These are phyloP conservation scores for Thaumatotibia leucotreta DNA, from an alignment of 1,140 invertebrate genomes.

Conservation along the genomic window DNA sequence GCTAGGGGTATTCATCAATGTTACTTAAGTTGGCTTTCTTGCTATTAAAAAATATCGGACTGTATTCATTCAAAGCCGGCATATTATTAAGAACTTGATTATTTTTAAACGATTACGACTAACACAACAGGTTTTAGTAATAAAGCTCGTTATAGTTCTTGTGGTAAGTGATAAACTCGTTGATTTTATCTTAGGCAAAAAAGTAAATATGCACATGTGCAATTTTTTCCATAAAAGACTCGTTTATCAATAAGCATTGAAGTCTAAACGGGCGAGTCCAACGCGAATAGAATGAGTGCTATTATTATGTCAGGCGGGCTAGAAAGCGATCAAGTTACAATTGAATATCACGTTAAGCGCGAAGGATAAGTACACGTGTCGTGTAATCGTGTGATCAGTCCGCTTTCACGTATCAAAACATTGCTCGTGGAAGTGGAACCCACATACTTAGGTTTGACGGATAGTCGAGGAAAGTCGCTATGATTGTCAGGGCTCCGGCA, in stretches of 20 bases:
- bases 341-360: slow-evolving; percentile 46
- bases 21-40: neutral
- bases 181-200: neutral
- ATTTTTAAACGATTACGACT: neutral
- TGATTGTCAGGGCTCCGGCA: slow-evolving; percentile 31
- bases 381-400: slow-evolving; percentile 39
- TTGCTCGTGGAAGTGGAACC: neutral
- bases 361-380: slow-evolving; percentile 41
- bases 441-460: slow-evolving; percentile 23
- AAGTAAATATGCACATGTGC: neutral
- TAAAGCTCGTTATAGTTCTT: neutral
- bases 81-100: neutral
- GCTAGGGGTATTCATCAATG: neutral
- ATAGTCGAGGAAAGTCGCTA: slow-evolving; percentile 30
- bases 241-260: neutral
- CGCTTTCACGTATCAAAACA: slow-evolving; percentile 37
- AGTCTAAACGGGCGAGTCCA: neutral
- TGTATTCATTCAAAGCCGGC: neutral
- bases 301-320: slow-evolving; percentile 14
- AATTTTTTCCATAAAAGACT: neutral
- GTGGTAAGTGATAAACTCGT: neutral
- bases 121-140: neutral
- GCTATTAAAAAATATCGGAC: neutral
- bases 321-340: slow-evolving; percentile 49
- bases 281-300: neutral